Conservation (phyloP, 1,140 invertebrate genomes). For the Microplitis demolitor region DNA sequence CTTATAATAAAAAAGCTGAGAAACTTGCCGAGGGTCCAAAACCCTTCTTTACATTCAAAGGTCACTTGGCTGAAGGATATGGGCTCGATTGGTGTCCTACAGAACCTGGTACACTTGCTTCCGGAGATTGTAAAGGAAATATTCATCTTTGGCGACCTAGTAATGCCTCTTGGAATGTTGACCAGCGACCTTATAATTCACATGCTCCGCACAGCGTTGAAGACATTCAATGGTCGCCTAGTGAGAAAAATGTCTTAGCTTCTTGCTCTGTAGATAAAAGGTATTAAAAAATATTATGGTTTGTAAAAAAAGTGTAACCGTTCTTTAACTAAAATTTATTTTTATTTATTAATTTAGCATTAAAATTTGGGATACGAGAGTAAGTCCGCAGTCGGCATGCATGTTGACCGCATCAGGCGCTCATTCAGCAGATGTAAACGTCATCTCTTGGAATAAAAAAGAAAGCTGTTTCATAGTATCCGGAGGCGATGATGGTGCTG, state of each 20-base stretch:
- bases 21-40: constrained; percentile 62
- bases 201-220: constrained; percentile 91
- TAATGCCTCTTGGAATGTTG: constrained; percentile 83
- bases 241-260: constrained; percentile 90
- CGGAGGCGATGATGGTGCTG: constrained; percentile 93
- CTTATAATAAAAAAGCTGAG: constrained; percentile 66
- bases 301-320: not conserved
- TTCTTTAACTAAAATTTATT: constrained; percentile 9
- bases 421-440: constrained; percentile 94
- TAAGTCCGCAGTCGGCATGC: constrained; percentile 83
- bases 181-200: constrained; percentile 83
- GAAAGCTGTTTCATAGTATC: constrained; percentile 69
- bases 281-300: constrained; percentile 43
- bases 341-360: constrained; percentile 62
- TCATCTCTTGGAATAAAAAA: constrained; percentile 94
- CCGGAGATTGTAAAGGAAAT: constrained; percentile 87
- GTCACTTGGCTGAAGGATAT: constrained; percentile 92
- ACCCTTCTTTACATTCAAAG: constrained; percentile 86
- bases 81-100: constrained; percentile 91
- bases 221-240: constrained; percentile 99
- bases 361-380: constrained; percentile 89
- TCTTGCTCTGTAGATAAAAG: constrained; percentile 94
- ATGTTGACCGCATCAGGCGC: constrained; percentile 88
- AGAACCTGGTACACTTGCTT: constrained; percentile 80
- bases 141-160: constrained; percentile 92